These are phyloP conservation scores for Macroglossus sobrinus DNA, from an alignment of 2,113 vertebrate species.

Conservation along the genomic window DNA sequence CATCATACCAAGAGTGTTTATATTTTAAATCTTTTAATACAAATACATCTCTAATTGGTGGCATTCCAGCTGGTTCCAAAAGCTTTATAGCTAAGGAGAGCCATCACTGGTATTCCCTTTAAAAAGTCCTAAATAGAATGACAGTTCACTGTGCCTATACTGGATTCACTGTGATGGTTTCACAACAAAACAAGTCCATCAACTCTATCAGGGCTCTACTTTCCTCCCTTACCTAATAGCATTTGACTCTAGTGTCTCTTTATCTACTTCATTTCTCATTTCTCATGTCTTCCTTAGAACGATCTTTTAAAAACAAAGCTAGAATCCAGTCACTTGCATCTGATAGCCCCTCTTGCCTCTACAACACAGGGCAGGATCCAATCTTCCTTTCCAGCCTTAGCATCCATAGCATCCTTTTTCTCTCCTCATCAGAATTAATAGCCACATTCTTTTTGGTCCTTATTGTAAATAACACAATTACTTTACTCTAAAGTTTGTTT, in stretches of 20 bases:
- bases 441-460: background rate
- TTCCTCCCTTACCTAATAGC: background rate
- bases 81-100: background rate
- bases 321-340: background rate
- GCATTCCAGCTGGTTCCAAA: background rate
- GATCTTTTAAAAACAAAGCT: background rate
- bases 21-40: background rate
- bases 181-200: background rate
- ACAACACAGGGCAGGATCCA: too few relatives aligned
- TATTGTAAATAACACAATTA: background rate
- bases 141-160: background rate
- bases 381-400: background rate
- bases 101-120: background rate
- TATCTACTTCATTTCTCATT: background rate
- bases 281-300: background rate
- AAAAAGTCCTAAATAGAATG: background rate
- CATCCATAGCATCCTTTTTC: background rate
- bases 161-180: background rate
- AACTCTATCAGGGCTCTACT: background rate
- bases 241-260: background rate
- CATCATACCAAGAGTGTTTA: background rate
- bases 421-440: background rate
- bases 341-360: background rate
- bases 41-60: background rate
- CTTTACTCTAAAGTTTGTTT: background rate